Evolutionary conservation across 2,888 invertebrate genomes (phyloP), one percentile per base, ranked within the genome.

Genomic region (Lissocephala sabroskyi): DNA sequence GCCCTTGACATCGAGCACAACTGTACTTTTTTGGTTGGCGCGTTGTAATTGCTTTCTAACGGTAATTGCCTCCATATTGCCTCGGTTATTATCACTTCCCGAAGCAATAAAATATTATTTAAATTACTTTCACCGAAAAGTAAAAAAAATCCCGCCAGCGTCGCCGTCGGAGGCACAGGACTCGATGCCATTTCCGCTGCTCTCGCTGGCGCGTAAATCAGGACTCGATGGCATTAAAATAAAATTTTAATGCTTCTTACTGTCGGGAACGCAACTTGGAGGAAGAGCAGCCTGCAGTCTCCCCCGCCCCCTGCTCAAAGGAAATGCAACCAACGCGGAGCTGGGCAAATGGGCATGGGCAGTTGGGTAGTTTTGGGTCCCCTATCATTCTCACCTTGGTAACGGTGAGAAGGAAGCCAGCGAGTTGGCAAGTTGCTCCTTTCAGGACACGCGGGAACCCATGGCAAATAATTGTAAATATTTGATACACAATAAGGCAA

Each of bases 161-260:
- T 19, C 26, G 4, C 16, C 19, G 10, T 9, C 16, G 17, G 33
- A 11, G 19, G 1, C 14, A 16, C 9, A 33, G 7, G 36, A 11
- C 6, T 30, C 10, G 30, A 10, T 11, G n/a, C 11, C 11, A 14
- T 33, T 32, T 3, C 40, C 16, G 33, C 11, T 5, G 33, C 17
- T 2, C 10, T 17, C n/a, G n/a, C 35, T 35, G 13, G 76, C 65
- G n/a, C 74, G 82, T 80, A 80, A 80, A 80, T 80, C 80, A 80
- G 80, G 75, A 62, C 80, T 78, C 81, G 81, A 81, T 80, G 80
- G 79, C 80, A 80, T 81, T 80, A 80, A 81, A 78, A 80, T 80
- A 79, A 80, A 80, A 81, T 80, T 80, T 80, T 80, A 80, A 80
- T 80, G 80, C 73, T 55, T 37, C 59, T 60, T 49, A 55, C 19